Conservation (phyloP, 2,797 vertebrate species). For the Mormyrus proboscirostris region DNA sequence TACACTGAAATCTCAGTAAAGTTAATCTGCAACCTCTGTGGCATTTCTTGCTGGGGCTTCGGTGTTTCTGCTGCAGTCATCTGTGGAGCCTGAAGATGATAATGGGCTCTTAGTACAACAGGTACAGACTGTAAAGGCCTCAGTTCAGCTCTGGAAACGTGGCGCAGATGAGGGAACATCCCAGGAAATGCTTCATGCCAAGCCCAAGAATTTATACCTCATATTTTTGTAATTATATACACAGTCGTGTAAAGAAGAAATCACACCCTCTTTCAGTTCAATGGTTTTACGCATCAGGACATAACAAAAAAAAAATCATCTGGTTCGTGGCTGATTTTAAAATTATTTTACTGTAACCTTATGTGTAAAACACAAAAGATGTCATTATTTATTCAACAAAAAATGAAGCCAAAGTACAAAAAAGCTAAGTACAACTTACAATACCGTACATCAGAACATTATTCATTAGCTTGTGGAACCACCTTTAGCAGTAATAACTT, state of each 20-base stretch:
- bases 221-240: background rate
- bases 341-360: background rate
- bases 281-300: no score
- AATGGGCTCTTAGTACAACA: background rate
- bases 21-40: background rate
- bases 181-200: background rate
- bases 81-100: background rate
- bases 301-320: no score
- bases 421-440: no score
- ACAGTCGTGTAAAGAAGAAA: no score
- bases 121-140: background rate
- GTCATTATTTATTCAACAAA: no score
- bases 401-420: no score
- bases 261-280: no score
- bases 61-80: background rate
- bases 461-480: no score
- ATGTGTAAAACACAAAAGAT: no score
- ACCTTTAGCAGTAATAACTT: no score
- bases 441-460: no score
- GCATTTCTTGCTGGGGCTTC: background rate
- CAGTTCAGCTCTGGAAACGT: background rate
- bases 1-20: background rate
- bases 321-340: no score
- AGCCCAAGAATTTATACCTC: background rate
- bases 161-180: background rate